Evolutionary conservation across 1,140 invertebrate species (phyloP).

Genomic region (Vanessa tameamea): DNA sequence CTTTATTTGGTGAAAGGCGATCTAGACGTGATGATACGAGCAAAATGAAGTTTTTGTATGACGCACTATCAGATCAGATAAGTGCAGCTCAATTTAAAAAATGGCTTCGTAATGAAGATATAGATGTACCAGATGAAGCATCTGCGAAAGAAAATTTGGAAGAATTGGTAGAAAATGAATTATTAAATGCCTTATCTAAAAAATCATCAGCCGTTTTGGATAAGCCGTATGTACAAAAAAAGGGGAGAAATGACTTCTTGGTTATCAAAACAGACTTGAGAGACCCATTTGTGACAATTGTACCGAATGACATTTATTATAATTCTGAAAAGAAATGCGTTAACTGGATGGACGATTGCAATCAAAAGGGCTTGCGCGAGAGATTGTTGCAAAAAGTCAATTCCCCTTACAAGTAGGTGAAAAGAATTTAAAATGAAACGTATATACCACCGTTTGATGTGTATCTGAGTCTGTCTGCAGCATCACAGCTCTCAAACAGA

Average conservation of each 20-base stretch:
- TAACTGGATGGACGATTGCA: constrained; percentile 70
- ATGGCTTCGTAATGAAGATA: constrained; percentile 27
- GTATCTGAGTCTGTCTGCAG: too few species aligned
- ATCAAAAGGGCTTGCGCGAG: constrained; percentile 50
- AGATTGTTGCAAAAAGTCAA: constrained; percentile 46
- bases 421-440: too few species aligned
- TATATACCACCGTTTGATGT: too few species aligned
- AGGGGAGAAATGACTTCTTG: constrained; percentile 56
- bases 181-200: constrained; percentile 44
- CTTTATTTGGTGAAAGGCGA: not conserved
- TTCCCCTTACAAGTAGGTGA: constrained; percentile 34
- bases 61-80: constrained; percentile 8
- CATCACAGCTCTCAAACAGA: too few species aligned
- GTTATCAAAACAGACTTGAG: constrained; percentile 42
- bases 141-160: constrained; percentile 35
- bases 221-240: constrained; percentile 50
- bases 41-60: constrained; percentile 9
- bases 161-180: constrained; percentile 50
- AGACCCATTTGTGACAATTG: constrained; percentile 52
- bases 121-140: not conserved
- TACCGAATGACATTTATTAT: constrained; percentile 68
- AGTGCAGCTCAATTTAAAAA: constrained; percentile 20
- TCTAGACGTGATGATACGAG: not conserved
- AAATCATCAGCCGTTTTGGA: constrained; percentile 51
- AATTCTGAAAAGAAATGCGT: constrained; percentile 65